Evolutionary conservation across 37 sponge, comb jelly and placozoan genomes (phyloP).

Genomic region (Corticium candelabrum): DNA sequence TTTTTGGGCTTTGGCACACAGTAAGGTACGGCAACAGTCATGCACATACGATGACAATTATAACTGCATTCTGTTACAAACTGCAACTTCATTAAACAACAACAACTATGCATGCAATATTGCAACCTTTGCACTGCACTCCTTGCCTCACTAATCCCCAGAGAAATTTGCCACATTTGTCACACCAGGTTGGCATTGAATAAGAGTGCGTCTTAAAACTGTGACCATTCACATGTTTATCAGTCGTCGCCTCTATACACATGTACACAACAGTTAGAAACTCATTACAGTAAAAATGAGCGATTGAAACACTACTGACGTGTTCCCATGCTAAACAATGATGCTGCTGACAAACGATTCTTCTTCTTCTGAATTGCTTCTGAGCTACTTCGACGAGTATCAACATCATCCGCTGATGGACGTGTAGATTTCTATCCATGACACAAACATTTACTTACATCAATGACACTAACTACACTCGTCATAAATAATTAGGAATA

Average conservation of each 20-base stretch:
- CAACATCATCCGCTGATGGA: too few species aligned
- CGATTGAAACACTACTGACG: neutral
- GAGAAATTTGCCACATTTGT: slow-evolving; percentile 58
- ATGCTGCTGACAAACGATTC: neutral
- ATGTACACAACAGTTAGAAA: neutral
- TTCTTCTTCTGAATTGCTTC: neutral
- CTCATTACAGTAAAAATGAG: neutral
- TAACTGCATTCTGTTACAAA: slow-evolving; percentile 46
- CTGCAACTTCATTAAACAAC: neutral
- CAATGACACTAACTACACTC: neutral
- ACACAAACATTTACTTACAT: neutral
- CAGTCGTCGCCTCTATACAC: slow-evolving; percentile 19
- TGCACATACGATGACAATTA: slow-evolving; percentile 61
- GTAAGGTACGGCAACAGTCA: slow-evolving; percentile 27
- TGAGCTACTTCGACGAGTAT: too few species aligned
- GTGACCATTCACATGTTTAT: slow-evolving; percentile 47
- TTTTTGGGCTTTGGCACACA: slow-evolving; percentile 42
- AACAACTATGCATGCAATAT: neutral
- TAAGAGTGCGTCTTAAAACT: slow-evolving; percentile 36
- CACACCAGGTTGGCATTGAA: slow-evolving; percentile 51
- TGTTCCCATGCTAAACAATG: neutral
- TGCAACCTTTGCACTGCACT: slow-evolving; percentile 51
- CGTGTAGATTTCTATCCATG: too few species aligned
- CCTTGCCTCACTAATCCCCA: slow-evolving; percentile 73
- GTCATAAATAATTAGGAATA: neutral